Percentiles rank a stretch among this genome's conserved stretches.
Conservation (phyloP, 1,140 invertebrate genomes). For the Dysdera silvatica region DNA sequence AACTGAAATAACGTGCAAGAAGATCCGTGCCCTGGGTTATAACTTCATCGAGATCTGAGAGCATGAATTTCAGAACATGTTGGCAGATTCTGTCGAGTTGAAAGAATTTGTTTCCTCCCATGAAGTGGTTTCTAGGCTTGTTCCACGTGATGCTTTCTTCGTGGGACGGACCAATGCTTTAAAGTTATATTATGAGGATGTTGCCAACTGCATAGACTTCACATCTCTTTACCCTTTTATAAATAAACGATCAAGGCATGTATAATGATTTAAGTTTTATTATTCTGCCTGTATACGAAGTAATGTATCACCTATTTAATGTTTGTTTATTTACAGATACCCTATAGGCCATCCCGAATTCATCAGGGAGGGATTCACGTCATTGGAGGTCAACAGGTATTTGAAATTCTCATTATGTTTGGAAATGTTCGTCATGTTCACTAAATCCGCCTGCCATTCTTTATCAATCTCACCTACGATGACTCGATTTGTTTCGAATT, state of each 20-base stretch:
- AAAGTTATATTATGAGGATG: neutral
- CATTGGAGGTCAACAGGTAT: too few species aligned
- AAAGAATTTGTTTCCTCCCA: neutral
- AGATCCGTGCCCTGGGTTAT: neutral
- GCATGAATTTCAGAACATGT: neutral
- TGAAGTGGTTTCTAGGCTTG: neutral
- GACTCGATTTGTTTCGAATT: too few species aligned
- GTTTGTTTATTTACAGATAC: neutral
- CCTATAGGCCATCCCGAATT: conserved; percentile 1
- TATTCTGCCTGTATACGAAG: too few species aligned
- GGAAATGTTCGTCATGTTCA: too few species aligned
- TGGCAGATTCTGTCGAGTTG: neutral
- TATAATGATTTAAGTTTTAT: too few species aligned
- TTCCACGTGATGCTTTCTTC: neutral
- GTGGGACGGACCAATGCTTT: neutral
- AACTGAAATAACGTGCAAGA: neutral
- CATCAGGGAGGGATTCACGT: neutral
- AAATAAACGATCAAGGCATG: too few species aligned
- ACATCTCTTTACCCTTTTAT: neutral
- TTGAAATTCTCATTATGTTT: too few species aligned
- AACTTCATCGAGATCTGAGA: neutral
- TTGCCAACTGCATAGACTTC: neutral
- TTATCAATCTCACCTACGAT: too few species aligned
- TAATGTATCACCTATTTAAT: too few species aligned
- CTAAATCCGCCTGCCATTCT: too few species aligned